Evolutionary conservation across 2,113 vertebrate genomes (phyloP).

Genomic region (Saguinus imperator): DNA sequence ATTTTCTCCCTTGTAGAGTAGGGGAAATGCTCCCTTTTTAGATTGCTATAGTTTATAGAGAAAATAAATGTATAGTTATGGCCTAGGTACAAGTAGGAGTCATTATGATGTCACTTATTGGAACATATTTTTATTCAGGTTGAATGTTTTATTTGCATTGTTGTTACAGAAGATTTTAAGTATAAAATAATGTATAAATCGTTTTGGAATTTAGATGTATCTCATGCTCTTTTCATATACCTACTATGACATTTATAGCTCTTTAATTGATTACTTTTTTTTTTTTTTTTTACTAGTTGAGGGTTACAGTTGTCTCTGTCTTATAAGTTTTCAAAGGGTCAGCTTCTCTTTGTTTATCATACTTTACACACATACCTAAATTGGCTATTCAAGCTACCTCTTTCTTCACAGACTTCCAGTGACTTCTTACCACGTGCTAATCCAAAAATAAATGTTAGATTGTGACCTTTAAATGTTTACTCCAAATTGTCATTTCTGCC

Average conservation of each 20-base stretch:
- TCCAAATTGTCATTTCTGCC: slow-evolving; percentile 49
- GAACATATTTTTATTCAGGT: background rate
- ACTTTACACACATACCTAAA: background rate
- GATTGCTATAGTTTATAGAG: background rate
- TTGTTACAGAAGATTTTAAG: background rate
- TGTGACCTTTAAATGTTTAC: slow-evolving; percentile 68
- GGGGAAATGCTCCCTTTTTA: background rate
- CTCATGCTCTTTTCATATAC: background rate
- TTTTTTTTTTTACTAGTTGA: background rate
- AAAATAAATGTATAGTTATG: background rate
- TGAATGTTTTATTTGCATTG: background rate
- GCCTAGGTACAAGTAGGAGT: fast-evolving
- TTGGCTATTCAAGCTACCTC: background rate
- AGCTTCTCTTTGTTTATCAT: background rate
- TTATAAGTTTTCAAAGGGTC: background rate
- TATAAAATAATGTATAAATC: background rate
- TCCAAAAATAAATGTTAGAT: slow-evolving; percentile 72
- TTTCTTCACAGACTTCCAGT: slow-evolving; percentile 7
- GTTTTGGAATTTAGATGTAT: background rate
- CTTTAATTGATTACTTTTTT: background rate
- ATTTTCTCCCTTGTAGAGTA: background rate
- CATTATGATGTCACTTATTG: background rate
- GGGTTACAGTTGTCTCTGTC: background rate
- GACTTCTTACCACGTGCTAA: background rate
- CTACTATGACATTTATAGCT: background rate